Conservation (phyloP, 2,888 invertebrate genomes). For the Pollenia griseotomentosa region DNA sequence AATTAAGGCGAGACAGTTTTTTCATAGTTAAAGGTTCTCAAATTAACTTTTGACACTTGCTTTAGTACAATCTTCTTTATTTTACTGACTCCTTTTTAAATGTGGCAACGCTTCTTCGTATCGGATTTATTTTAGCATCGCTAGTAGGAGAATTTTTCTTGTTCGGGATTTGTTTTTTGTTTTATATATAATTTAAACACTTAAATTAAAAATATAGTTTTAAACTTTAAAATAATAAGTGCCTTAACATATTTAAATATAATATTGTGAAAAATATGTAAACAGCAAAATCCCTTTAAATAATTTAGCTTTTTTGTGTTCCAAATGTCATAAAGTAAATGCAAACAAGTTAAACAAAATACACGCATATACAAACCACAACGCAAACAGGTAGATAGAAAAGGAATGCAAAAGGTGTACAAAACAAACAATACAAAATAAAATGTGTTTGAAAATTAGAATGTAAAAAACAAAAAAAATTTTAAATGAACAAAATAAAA, state of each 20-base stretch:
- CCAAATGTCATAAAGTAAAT: slow-evolving; percentile 36
- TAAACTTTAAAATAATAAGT: slow-evolving; percentile 18
- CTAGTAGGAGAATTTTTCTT: neutral
- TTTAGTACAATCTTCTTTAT: slow-evolving; percentile 1
- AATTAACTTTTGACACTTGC: slow-evolving; percentile 46
- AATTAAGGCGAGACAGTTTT: too few relatives aligned
- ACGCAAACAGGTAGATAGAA: slow-evolving; percentile 69
- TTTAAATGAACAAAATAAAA: neutral
- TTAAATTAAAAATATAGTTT: neutral
- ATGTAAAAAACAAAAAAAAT: slow-evolving; percentile 29
- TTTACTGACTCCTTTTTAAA: neutral
- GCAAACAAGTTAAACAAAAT: slow-evolving; percentile 63
- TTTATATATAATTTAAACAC: neutral
- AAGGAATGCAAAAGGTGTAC: slow-evolving; percentile 64
- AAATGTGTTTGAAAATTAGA: slow-evolving; percentile 57
- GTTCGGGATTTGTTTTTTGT: slow-evolving; percentile 3
- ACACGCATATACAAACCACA: slow-evolving; percentile 28
- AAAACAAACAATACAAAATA: slow-evolving; percentile 57
- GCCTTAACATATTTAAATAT: slow-evolving; percentile 40
- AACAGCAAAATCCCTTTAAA: neutral
- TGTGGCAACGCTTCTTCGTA: slow-evolving; percentile 6
- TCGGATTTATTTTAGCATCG: slow-evolving; percentile 18
- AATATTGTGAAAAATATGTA: neutral
- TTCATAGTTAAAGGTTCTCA: neutral
- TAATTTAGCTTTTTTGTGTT: neutral